These are phyloP conservation scores for Drosophila maculinotata DNA, from an alignment of 2,888 invertebrate genomes.

Conservation along the genomic window DNA sequence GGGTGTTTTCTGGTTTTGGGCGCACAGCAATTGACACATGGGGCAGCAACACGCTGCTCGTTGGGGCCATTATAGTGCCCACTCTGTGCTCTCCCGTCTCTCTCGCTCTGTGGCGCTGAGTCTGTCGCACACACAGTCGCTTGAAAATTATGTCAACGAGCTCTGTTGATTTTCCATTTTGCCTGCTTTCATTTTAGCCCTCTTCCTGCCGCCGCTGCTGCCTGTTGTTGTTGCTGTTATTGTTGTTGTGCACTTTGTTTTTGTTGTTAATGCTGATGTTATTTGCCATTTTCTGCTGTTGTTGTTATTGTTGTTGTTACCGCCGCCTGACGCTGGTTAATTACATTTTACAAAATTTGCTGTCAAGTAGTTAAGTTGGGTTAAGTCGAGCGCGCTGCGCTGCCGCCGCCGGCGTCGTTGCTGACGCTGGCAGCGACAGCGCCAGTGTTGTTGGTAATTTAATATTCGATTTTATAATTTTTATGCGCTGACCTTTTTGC, in stretches of 20 bases:
- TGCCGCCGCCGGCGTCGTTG: conserved; percentile 15
- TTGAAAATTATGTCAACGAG: conserved; percentile 84
- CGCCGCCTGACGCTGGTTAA: conserved; percentile 80
- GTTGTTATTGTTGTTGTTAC: conserved; percentile 40
- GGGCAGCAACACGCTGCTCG: conserved; percentile 22
- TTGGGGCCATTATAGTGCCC: conserved; percentile 38
- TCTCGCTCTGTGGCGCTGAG: conserved; percentile 12
- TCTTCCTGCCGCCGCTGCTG: conserved; percentile 42
- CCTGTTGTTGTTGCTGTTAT: conserved; percentile 33
- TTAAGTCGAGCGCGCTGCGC: conserved; percentile 75
- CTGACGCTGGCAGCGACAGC: conserved; percentile 10
- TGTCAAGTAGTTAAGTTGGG: conserved; percentile 83
- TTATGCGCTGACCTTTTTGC: conserved; percentile 79
- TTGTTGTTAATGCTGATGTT: conserved; percentile 64
- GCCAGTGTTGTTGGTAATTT: conserved; percentile 67
- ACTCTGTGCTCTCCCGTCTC: conserved; percentile 5
- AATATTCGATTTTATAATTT: conserved; percentile 82
- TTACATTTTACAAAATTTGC: conserved; percentile 84
- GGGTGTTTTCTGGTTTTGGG: conserved; percentile 73
- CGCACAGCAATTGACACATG: conserved; percentile 59
- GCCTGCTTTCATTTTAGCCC: conserved; percentile 69
- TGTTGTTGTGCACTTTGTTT: conserved; percentile 54
- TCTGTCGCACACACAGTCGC: conserved; percentile 49
- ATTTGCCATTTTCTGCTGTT: conserved; percentile 33
- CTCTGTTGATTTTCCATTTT: conserved; percentile 79